phyloP scores from a whole-genome alignment of 2,888 invertebrate species.

The Sinelater perroti region DNA sequence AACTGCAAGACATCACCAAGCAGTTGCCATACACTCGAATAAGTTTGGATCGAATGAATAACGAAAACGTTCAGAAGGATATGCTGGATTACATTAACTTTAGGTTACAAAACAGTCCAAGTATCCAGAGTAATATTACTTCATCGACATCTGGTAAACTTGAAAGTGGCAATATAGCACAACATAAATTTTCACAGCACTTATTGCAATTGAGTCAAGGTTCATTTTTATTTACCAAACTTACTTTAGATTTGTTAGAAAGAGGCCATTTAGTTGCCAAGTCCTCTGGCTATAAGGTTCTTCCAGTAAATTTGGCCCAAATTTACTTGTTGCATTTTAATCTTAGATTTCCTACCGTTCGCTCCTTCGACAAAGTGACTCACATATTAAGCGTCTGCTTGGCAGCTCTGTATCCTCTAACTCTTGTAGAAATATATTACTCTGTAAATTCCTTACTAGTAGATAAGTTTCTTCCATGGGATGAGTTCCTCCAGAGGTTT shows the following conservation, averaged over 20 bases:
- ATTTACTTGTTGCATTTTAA: slow-evolving; percentile 93
- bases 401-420: slow-evolving; percentile 90
- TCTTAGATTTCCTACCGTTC: slow-evolving; percentile 86
- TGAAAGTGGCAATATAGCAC: slow-evolving; percentile 72
- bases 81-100: slow-evolving; percentile 87
- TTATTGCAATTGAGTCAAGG: slow-evolving; percentile 84
- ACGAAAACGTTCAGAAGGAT: slow-evolving; percentile 84
- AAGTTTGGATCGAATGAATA: slow-evolving; percentile 74
- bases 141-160: slow-evolving; percentile 69
- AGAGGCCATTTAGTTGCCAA: slow-evolving; percentile 91
- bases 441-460: slow-evolving; percentile 88
- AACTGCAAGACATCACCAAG: slow-evolving; percentile 83
- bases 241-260: slow-evolving; percentile 91
- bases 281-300: slow-evolving; percentile 91
- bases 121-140: slow-evolving; percentile 83
- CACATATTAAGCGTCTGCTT: slow-evolving; percentile 90
- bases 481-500: slow-evolving; percentile 89
- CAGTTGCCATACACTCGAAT: slow-evolving; percentile 81
- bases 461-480: slow-evolving; percentile 84
- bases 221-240: slow-evolving; percentile 90
- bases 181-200: slow-evolving; percentile 86
- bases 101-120: slow-evolving; percentile 80
- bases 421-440: slow-evolving; percentile 89
- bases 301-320: slow-evolving; percentile 87
- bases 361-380: slow-evolving; percentile 89